Evolutionary conservation across 2,113 vertebrate species (phyloP), one percentile per base, ranked within the genome.

Genomic region (Pseudorectes ferrugineus): DNA sequence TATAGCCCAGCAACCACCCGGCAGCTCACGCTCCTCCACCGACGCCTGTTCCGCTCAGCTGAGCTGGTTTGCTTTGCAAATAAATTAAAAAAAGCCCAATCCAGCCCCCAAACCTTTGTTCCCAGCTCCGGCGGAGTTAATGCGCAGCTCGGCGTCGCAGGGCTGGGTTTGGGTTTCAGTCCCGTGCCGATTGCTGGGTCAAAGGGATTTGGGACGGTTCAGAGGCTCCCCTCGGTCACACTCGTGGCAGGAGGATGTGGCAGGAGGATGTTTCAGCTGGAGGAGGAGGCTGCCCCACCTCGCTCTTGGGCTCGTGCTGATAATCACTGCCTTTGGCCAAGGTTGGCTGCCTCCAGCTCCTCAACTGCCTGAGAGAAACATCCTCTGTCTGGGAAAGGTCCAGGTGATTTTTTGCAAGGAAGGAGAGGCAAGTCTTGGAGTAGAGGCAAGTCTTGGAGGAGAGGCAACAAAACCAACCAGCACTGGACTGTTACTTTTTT

Each of bases 31-130:
- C 86, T 70, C 63, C 89, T 80, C 86, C 90, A 83, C 58, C 67
- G 26, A 26, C 11, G n/a, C 52, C 28, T 25, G 73, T 76, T 87
- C 61, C 3, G 10, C 89, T 87, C 86, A 45, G 74, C 57, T 4
- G 11, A 95, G 82, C 71, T 42, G 54, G 8, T 73, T 66, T 58
- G 51, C 75, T 92, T 85, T 75, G 59, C 51, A 67, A 93, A 74
- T 54, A 43, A 42, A 93, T 71, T 23, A 2, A 6, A 75, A 68
- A 65, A 87, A 81, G 36, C 23, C 68, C 14, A 79, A 72, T 84
- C 33, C 83, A 40, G 80, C 84, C 89, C 80, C 49, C 23, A 89
- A 84, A 95, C 89, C 91, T 93, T 94, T 91, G 91, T 71, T 93
- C 95, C 88, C 19, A 1, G 67, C 72, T 35, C 54, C 2, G 5